Conservation (phyloP, 2,888 invertebrate genomes). For the Cheilosia impressa region DNA sequence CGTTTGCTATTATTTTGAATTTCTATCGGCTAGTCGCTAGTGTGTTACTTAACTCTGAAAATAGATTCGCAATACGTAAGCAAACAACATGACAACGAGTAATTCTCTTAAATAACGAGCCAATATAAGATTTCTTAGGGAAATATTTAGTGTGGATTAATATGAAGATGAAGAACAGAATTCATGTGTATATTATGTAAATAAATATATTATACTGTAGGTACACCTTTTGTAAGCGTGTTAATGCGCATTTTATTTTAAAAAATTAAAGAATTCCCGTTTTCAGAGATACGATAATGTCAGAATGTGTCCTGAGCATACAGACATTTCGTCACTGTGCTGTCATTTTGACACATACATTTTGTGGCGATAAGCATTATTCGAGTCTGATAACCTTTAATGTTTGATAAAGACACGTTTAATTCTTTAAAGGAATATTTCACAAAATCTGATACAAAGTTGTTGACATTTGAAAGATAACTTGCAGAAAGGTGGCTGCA, state of each 20-base stretch:
- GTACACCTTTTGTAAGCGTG: constrained; percentile 10
- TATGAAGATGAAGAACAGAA: background rate
- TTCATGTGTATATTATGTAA: constrained; percentile 1
- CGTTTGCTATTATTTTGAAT: no score
- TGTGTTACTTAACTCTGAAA: no score
- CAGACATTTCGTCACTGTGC: constrained; percentile 12
- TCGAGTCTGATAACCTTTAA: constrained; percentile 16
- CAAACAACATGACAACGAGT: no score
- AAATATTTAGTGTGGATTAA: constrained; percentile 21
- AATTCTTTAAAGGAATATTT: background rate
- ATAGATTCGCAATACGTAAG: no score
- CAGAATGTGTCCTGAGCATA: background rate
- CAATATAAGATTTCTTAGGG: background rate
- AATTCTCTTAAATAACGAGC: background rate
- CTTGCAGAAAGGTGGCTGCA: background rate
- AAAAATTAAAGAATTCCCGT: background rate
- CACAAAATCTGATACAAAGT: background rate
- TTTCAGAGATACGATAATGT: constrained; percentile 11
- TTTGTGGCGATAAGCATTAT: constrained; percentile 25
- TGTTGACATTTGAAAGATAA: background rate
- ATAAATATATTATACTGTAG: background rate
- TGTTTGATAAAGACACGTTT: constrained; percentile 3
- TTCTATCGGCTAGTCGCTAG: no score
- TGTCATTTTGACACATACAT: constrained; percentile 26
- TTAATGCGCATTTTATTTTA: constrained; percentile 26